Conservation (phyloP, 2,888 invertebrate species). For the Biston stratarius region DNA sequence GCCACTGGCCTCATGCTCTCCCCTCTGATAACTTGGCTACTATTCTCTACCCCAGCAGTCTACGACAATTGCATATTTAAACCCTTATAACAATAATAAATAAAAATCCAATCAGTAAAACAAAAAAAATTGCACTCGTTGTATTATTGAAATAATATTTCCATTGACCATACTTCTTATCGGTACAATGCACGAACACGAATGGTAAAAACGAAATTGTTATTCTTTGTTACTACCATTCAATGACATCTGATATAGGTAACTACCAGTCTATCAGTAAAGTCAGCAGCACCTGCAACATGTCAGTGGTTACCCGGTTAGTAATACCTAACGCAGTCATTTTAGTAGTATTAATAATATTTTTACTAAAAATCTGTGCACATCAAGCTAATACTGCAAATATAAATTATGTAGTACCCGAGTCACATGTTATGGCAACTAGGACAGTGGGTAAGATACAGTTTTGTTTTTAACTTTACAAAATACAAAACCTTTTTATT, state of each 20-base stretch:
- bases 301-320: slow-evolving; percentile 11
- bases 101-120: too few species aligned
- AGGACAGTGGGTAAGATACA: neutral
- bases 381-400: neutral
- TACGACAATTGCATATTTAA: too few species aligned
- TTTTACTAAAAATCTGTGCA: neutral
- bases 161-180: slow-evolving; percentile 16
- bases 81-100: too few species aligned
- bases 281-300: slow-evolving; percentile 1
- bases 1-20: too few species aligned
- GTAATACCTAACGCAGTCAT: neutral
- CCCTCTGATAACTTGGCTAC: too few species aligned
- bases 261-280: neutral
- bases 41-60: too few species aligned
- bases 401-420: neutral
- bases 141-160: slow-evolving; percentile 16
- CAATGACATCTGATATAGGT: neutral
- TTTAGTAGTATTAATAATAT: neutral
- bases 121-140: neutral
- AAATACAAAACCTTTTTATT: neutral
- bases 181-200: slow-evolving; percentile 18
- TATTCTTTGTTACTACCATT: slow-evolving; percentile 12
- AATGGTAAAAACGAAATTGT: slow-evolving; percentile 13
- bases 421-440: neutral
- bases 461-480: neutral